Base-by-base conservation (phyloP, 2,888 invertebrate species). In the Acleris laterana region DNA sequence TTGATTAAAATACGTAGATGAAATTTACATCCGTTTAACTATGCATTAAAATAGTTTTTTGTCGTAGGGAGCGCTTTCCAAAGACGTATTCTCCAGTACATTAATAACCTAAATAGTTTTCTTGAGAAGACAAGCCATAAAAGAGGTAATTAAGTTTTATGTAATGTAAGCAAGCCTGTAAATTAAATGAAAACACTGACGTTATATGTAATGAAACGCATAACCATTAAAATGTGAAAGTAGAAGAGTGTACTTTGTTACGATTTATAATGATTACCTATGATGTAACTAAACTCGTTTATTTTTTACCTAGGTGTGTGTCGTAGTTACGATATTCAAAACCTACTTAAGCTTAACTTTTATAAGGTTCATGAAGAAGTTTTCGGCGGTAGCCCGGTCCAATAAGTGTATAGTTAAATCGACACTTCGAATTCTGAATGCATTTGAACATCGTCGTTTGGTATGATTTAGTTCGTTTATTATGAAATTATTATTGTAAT, bases 131-230 rank as follows among this genome's bases (percentile, higher is more conserved):
- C 44, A 13, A n/a, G 11, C 44, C 22, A 57, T 57, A 25, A 57
- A 57, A 42, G 22, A 16, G 5, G 44, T 57, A 46, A 46, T 46
- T 57, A 19, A n/a, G 22, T 57, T 57, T 57, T 17, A 56, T n/a
- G 22, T 16, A 9, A 56, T n/a, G 25, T 56, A 32, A 53, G 53
- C 53, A 22, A 44, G 44, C 22, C 16, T 25, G 19, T 56, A 20
- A 56, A 56, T 11, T 17, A 44, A 56, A 42, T 56, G 11, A 56
- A 20, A 56, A 56, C 22, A 44, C 13, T 19, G 19, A 20, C 2
- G 20, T 44, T 25, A 44, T 4, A 7, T 44, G 16, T n/a, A 16
- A 1, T 16, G 42, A 44, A 44, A 44, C 25, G 25, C 25, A 25
- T 28, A 9, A 28, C n/a, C 44, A n/a, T 44, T 38, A 38, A 44